Evolutionary conservation across 2,888 invertebrate genomes (phyloP).

Genomic region (Leistus spinibarbis): DNA sequence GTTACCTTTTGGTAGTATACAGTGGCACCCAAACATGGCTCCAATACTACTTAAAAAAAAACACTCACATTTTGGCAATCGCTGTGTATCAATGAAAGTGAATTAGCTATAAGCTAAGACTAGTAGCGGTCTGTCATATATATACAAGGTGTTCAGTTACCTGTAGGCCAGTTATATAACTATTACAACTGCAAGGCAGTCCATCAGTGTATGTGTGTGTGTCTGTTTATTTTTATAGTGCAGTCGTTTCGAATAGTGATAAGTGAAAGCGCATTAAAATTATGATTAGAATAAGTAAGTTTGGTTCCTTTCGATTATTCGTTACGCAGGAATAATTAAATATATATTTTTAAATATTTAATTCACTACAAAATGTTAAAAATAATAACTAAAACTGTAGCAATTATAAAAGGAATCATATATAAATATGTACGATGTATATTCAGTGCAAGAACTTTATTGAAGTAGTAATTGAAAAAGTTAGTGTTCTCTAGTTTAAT

Average conservation of each 20-base stretch:
- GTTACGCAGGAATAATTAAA: no score
- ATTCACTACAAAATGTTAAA: no score
- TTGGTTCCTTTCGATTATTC: not conserved
- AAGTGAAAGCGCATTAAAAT: not conserved
- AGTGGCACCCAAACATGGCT: not conserved
- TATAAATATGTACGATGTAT: no score
- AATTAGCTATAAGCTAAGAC: not conserved
- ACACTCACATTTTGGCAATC: not conserved
- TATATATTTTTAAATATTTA: no score
- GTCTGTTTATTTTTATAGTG: not conserved
- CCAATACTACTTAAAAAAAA: no score
- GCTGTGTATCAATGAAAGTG: constrained; percentile 1
- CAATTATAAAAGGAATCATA: no score
- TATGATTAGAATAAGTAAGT: constrained; percentile 1
- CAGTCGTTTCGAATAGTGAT: not conserved
- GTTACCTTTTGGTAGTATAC: not conserved
- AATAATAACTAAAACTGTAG: no score
- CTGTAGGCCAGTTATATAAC: not conserved
- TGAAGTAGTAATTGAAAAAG: no score
- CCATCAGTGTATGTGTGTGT: not conserved
- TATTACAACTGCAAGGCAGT: not conserved
- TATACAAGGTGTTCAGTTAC: not conserved
- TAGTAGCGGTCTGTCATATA: not conserved
- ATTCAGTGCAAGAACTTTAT: no score
- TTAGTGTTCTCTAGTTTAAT: no score